Evolutionary conservation across 2,888 invertebrate genomes (phyloP).

Genomic region (Cacoxenus indagator): DNA sequence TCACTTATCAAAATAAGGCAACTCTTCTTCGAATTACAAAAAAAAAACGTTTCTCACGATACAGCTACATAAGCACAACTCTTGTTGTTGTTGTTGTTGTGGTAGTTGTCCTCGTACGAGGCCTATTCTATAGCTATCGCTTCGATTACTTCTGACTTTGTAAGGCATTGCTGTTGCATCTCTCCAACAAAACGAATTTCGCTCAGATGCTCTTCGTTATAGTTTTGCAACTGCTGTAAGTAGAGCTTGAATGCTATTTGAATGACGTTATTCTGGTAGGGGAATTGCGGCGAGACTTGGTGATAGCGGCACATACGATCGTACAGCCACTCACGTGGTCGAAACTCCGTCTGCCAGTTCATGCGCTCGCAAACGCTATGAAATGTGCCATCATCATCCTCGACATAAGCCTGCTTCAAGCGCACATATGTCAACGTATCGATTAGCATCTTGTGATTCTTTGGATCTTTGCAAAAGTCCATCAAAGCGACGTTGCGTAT

Average conservation of each 20-base stretch:
- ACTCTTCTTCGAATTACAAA: too few relatives aligned
- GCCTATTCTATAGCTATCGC: neutral
- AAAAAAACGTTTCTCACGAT: too few relatives aligned
- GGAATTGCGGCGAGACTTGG: neutral
- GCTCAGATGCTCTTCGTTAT: neutral
- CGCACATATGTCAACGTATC: conserved; percentile 29
- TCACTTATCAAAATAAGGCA: too few relatives aligned
- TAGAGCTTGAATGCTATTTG: neutral
- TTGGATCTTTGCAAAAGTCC: conserved; percentile 18
- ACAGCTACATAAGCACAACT: too few relatives aligned
- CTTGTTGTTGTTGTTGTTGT: too few relatives aligned
- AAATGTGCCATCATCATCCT: neutral
- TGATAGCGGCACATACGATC: conserved; percentile 36
- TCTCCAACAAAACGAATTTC: neutral
- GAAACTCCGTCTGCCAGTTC: neutral
- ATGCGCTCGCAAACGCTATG: neutral
- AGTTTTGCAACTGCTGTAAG: neutral
- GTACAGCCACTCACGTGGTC: conserved; percentile 35
- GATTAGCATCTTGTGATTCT: neutral
- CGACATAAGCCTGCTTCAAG: neutral
- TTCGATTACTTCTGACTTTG: neutral
- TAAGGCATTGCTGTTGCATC: neutral
- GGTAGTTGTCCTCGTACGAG: too few relatives aligned
- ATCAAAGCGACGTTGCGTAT: conserved; percentile 24
- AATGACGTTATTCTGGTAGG: neutral